Evolutionary conservation across 1,140 invertebrate species (phyloP), one percentile per base, ranked within the genome.

Genomic region (Odontomachus brunneus): DNA sequence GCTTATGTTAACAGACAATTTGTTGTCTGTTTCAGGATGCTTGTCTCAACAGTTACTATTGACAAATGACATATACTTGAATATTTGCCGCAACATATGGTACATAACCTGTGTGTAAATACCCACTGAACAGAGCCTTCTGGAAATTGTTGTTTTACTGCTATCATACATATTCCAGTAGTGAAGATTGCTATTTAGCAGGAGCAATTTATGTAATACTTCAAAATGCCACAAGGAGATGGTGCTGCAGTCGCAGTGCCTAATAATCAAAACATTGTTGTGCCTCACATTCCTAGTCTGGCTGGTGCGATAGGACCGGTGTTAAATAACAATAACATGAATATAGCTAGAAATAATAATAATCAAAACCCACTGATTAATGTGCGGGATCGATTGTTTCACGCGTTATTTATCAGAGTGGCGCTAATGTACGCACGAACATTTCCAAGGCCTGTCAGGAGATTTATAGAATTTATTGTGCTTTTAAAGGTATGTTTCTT

Each of bases 301-400:
- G 90, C 91, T 73, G 91, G 88, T 59, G 88, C 90, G 24, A 90
- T 92, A 82, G 91, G 90, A 38, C 90, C 92, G 48, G 74, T 87
- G 33, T 82, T 93, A 33, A 93, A 84, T 67, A 93, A 91, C 75
- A 84, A 90, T 84, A 90, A 88, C 22, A 83, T 88, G 74, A 90
- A 90, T 73, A 89, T 88, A 72, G 62, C 78, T 29, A 92, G 91
- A 12, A 92, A 90, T 84, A 92, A 92, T 59, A 90, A 89, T 83
- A 93, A 92, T 83, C 95, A 96, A 92, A 97, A 97, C 91, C 96
- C 97, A 29, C 91, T 98, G 65, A 96, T 97, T 90, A 97, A 97
- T 93, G 97, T 99, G 74, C 94, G 98, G 89, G 98, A 99, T 91
- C 96, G 98, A 85, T 94, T 99, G n/a, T 99, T 99, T 92, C 98